Base-by-base conservation (phyloP, 2,888 invertebrate genomes). In the Antheraea assamensis region DNA sequence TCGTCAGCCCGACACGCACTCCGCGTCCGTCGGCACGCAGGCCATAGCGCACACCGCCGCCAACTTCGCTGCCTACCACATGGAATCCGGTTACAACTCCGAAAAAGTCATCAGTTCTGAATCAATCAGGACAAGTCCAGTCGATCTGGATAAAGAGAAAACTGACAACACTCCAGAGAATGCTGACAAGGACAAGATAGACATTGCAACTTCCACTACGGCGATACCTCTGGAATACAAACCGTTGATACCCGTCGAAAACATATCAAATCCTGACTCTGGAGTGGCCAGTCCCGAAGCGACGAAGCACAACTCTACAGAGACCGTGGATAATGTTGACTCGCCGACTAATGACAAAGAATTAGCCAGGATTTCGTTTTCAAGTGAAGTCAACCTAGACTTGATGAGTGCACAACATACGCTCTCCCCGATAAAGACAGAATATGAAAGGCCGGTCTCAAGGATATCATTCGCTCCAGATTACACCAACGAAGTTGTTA, bases 11-110 rank as follows among this genome's bases (percentile, higher is more conserved):
- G 90, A 90, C 77, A 85, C 87, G 0, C 87, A 90, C 75, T 81
- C 86, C 2, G 86, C 86, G 10, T 84, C 89, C 0, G 88, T 85
- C 0, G 88, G 85, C n/a, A 83, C 90, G 0, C 89, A 88, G 74
- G 85, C 90, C 61, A 81, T 90, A n/a, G 88, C 92, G 0, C 89
- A 94, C 81, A 88, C 92, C 21, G 88, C 95, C 71, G 88, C 95
- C 77, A 91, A 91, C 91, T 95, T 95, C 80, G 93, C 94, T 1
- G 90, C 92, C 4, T 94, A 93, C 84, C 93, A 93, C 81, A 95
- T 95, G 83, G 97, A 97, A 83, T 96, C 96, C 0, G 96, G 96
- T 0, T 97, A 97, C 83, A 96, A 96, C 88, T 96, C 93, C 0
- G 93, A 93, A 73, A 93, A 93, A 75, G 90, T 92, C 47, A 90